phyloP scores from a whole-genome alignment of 2,113 vertebrate species.

The Bos javanicus region DNA sequence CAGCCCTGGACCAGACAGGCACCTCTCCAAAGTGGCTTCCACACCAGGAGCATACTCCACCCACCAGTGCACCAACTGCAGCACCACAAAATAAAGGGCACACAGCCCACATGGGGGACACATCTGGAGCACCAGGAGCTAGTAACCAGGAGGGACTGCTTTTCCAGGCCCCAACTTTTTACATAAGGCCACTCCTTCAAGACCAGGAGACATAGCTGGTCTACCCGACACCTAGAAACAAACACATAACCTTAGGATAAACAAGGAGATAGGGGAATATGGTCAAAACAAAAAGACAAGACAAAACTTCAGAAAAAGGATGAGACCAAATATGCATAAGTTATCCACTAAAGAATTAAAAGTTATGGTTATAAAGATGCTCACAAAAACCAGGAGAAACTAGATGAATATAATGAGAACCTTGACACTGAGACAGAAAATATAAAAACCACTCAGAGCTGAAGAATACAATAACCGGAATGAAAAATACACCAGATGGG shows the following conservation, averaged over 20 bases:
- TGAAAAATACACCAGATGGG: neutral
- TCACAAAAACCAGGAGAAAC: neutral
- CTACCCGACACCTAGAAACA: neutral
- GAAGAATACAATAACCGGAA: neutral
- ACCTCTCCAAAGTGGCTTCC: neutral
- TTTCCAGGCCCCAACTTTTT: neutral
- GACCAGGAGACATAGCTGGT: neutral
- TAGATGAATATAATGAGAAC: neutral
- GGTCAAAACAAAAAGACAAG: neutral
- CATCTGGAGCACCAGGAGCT: neutral
- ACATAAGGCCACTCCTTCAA: neutral
- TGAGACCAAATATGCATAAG: neutral
- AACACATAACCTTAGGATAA: neutral
- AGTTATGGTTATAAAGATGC: neutral
- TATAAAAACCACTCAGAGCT: neutral
- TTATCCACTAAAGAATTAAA: neutral
- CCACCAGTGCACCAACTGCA: neutral
- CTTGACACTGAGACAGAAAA: neutral
- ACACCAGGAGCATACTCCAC: neutral
- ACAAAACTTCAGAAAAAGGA: neutral
- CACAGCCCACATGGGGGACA: fast-evolving
- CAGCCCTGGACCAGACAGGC: neutral
- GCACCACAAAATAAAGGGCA: neutral
- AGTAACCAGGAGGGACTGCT: neutral
- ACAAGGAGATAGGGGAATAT: neutral